A percentile compares a stretch with the other conserved stretches of the same genome.
Conservation (phyloP, 1,140 invertebrate genomes). For the Euglossa dilemma region DNA sequence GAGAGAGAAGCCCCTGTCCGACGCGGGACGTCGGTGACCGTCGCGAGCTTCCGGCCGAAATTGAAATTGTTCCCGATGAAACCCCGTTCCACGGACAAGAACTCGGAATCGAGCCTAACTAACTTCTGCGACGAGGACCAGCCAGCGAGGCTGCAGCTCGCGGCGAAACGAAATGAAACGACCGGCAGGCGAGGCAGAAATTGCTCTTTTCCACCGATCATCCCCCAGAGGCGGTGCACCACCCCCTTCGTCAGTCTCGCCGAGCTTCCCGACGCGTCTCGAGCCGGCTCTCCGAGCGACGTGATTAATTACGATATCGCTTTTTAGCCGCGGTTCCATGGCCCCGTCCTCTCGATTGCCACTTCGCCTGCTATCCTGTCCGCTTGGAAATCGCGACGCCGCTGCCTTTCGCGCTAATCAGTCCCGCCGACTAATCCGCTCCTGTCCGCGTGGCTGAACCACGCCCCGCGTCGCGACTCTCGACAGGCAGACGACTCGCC, state of each 20-base stretch:
- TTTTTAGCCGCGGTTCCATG: constrained; percentile 40
- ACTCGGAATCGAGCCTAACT: constrained; percentile 36
- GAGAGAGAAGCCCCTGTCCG: neutral
- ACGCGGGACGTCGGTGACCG: neutral
- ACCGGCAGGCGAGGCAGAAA: constrained; percentile 33
- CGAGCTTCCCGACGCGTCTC: neutral
- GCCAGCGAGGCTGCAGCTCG: neutral
- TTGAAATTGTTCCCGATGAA: constrained; percentile 59
- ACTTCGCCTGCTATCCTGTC: constrained; percentile 10
- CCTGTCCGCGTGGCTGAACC: neutral
- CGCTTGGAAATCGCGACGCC: neutral
- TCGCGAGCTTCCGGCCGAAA: constrained; percentile 33
- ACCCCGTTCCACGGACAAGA: neutral
- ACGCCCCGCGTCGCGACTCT: neutral
- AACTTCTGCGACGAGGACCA: constrained; percentile 28
- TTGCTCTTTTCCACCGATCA: constrained; percentile 33
- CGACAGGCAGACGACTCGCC: no score
- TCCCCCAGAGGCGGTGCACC: neutral
- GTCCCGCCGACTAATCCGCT: constrained; percentile 9
- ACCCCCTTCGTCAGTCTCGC: neutral
- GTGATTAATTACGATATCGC: constrained; percentile 63
- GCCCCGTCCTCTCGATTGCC: constrained; percentile 31
- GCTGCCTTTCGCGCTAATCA: neutral
- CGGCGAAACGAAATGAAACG: constrained; percentile 24
- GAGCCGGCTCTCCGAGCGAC: constrained; percentile 32